phyloP scores from a whole-genome alignment of 2,797 vertebrate genomes.

The Distichodus sexfasciatus region DNA sequence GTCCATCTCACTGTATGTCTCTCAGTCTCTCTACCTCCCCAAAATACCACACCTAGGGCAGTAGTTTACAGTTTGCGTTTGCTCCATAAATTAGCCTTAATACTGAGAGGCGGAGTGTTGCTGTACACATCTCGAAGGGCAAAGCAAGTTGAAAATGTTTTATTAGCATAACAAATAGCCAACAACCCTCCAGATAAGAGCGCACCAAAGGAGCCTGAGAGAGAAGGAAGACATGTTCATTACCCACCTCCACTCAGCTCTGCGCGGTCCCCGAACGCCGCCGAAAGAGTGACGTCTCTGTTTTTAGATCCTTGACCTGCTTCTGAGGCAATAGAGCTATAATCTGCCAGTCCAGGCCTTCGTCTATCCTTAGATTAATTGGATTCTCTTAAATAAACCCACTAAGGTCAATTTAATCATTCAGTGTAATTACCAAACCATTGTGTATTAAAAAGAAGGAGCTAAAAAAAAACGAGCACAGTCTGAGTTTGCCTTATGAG shows the following conservation, averaged over 20 bases:
- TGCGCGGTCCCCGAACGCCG: constrained; percentile 38
- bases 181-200: constrained; percentile 40
- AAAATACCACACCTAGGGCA: constrained; percentile 27
- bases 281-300: constrained; percentile 49
- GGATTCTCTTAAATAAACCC: constrained; percentile 67
- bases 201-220: constrained; percentile 23
- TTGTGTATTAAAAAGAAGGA: constrained; percentile 54
- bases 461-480: not conserved
- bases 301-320: constrained; percentile 59
- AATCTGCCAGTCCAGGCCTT: constrained; percentile 62
- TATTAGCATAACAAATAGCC: constrained; percentile 50
- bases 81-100: constrained; percentile 36
- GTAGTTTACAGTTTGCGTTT: constrained; percentile 33
- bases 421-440: constrained; percentile 72
- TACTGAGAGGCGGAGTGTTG: constrained; percentile 24
- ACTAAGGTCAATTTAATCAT: constrained; percentile 77
- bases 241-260: constrained; percentile 34
- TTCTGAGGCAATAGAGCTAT: constrained; percentile 55
- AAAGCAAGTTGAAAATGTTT: constrained; percentile 34
- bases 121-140: constrained; percentile 19
- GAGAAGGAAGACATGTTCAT: constrained; percentile 38
- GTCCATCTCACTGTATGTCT: constrained; percentile 3
- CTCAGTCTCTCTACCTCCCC: constrained; percentile 18
- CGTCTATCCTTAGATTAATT: constrained; percentile 65
- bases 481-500: not conserved